Base-by-base conservation (phyloP, 1,140 invertebrate genomes). In the Macrobrachium nipponense region DNA sequence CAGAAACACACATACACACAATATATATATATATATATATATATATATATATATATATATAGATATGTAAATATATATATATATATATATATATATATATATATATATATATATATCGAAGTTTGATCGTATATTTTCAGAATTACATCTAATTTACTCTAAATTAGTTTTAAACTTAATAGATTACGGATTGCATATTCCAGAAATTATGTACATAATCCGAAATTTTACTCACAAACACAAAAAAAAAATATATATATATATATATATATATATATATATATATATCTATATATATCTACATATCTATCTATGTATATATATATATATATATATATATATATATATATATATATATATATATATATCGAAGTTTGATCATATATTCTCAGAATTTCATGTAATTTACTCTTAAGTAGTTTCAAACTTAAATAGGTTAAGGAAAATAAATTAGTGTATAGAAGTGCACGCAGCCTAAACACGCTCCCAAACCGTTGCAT, bases 1-100 rank as follows among this genome's bases (percentile, higher is more conserved):
- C 58, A 73, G 51, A 73, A 23, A 59, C 66, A 82, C 80, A 82
- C 70, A 75, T 20, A 82, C 68, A 73, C 68, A 82, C 70, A 82
- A 60, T 43, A 78, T 51, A 78, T 51, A 78, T 18, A 61, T 51
- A 59, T 51, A 78, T 51, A 61, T 20, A 58, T n/a, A 60, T 60
- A 58, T 51, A 15, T 78, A 43, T 15, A 58, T 60, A 78, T 15
- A 78, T 7, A 78, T 23, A 78, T 20, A 78, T 5, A 60, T 6
- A 20, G 6, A 27, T 15, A 60, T 20, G 20, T 20, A 60, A 0
- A 43, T 23, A 60, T 51, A 60, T 51, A 60, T 51, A 27, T 51
- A 60, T 51, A 43, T 27, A 60, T 51, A 79, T 51, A 79, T 27
- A 79, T 51, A 66, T 64, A 66, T 36, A 80, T 64, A 80, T 43